Percentiles rank a stretch among this genome's conserved stretches.
These are phyloP conservation scores for Limnothrissa miodon DNA, from an alignment of 2,113 vertebrate genomes.

Conservation along the genomic window DNA sequence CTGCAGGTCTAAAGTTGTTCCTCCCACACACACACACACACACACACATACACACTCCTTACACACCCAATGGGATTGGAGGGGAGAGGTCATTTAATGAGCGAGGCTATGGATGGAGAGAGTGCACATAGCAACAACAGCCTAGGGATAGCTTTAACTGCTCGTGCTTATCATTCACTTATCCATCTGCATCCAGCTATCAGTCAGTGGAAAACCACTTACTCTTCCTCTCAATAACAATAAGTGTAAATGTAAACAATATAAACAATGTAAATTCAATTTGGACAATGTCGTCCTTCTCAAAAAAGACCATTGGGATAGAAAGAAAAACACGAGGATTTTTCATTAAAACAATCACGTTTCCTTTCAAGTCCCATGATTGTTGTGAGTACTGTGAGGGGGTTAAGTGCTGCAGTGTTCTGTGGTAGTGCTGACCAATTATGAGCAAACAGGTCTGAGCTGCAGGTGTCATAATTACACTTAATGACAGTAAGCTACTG, in stretches of 20 bases:
- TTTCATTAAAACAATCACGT: neutral
- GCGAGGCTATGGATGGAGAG: neutral
- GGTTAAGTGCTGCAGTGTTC: neutral
- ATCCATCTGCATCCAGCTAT: conserved; percentile 9
- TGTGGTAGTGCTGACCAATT: neutral
- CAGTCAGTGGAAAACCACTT: neutral
- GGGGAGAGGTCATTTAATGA: conserved; percentile 16
- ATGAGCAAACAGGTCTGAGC: neutral
- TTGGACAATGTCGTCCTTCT: no score
- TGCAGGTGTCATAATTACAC: neutral
- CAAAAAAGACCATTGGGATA: no score
- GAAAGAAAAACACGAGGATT: neutral
- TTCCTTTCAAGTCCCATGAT: neutral
- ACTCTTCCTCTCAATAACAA: neutral
- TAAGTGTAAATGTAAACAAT: no score
- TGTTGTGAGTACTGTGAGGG: neutral
- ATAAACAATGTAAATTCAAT: no score
- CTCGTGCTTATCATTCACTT: neutral
- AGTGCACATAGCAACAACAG: conserved; percentile 9
- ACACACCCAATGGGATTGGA: neutral
- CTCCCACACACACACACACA: neutral
- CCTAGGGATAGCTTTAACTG: neutral
- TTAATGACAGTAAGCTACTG: neutral
- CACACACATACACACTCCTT: neutral
- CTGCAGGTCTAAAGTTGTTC: neutral